Evolutionary conservation across 2,797 vertebrate species (phyloP).

Genomic region (Chlorospingus flavigularis): DNA sequence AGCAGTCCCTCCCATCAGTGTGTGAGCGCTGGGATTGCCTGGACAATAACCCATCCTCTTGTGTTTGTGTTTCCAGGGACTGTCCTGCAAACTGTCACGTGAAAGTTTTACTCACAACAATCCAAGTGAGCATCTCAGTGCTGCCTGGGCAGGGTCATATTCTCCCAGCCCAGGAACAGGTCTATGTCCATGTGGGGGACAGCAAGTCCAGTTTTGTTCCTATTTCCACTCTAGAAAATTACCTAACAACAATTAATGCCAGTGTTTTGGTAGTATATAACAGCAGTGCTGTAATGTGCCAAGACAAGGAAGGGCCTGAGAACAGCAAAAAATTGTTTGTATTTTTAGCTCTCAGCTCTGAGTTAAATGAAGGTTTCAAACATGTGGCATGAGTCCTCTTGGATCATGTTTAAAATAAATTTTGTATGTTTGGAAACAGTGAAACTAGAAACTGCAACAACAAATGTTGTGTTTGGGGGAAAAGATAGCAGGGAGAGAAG

Average conservation of each 20-base stretch:
- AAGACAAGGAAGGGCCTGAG: neutral
- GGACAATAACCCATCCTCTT: neutral
- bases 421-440: conserved; percentile 42
- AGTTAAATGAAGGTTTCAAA: conserved; percentile 28
- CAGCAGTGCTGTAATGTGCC: neutral
- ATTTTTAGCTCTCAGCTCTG: conserved; percentile 27
- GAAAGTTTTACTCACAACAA: neutral
- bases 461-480: conserved; percentile 34
- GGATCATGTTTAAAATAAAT: conserved; percentile 40
- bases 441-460: conserved; percentile 50
- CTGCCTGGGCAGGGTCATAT: neutral
- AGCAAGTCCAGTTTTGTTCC: neutral
- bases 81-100: neutral
- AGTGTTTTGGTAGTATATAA: neutral
- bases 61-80: neutral
- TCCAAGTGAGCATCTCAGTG: neutral
- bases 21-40: neutral
- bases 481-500: conserved; percentile 37
- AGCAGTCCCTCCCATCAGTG: neutral
- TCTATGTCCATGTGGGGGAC: neutral
- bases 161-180: neutral
- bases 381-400: conserved; percentile 1
- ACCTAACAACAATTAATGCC: neutral
- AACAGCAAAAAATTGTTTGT: neutral
- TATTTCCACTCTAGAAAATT: neutral